Percentiles rank a stretch among this genome's conserved stretches.
phyloP scores from a whole-genome alignment of 2,113 vertebrate species.

The Oryzias curvinotus region DNA sequence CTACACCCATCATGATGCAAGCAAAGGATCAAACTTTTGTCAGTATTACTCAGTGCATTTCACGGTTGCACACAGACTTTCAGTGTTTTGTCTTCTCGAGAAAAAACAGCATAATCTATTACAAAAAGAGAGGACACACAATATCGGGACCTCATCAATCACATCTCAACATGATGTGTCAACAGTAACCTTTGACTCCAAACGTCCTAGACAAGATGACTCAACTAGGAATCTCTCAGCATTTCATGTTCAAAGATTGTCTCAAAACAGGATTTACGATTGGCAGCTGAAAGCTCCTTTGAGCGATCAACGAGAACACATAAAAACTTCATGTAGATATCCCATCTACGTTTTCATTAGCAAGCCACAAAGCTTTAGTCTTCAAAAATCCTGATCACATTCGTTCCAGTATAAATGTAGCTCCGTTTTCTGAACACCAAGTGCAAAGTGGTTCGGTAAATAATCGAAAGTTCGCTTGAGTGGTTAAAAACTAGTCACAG shows the following conservation, averaged over 20 bases:
- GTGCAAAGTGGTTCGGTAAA: conserved; percentile 32
- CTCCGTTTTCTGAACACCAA: conserved; percentile 10
- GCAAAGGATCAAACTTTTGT: conserved; percentile 28
- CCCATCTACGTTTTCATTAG: conserved; percentile 4
- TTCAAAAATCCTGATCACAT: conserved; percentile 20
- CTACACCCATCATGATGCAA: conserved; percentile 13
- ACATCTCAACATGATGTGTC: conserved; percentile 33
- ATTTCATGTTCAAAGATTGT: too few species aligned
- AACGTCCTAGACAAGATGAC: conserved; percentile 8
- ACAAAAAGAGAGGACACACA: conserved; percentile 4
- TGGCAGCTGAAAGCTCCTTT: too few species aligned
- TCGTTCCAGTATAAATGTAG: conserved; percentile 27
- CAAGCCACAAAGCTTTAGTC: conserved; percentile 61
- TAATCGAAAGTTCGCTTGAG: conserved; percentile 6
- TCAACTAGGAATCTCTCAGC: neutral
- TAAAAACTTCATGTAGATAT: conserved; percentile 9
- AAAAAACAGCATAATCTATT: conserved; percentile 16
- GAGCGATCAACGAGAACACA: too few species aligned
- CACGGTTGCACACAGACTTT: conserved; percentile 7
- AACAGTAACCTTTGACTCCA: conserved; percentile 45
- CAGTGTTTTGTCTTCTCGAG: conserved; percentile 6
- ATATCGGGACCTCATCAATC: conserved; percentile 26
- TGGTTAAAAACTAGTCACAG: conserved; percentile 25
- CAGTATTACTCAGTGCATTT: conserved; percentile 37
- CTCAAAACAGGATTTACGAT: too few species aligned